Conservation (phyloP, 1,140 invertebrate genomes). For the Drosophila albomicans region DNA sequence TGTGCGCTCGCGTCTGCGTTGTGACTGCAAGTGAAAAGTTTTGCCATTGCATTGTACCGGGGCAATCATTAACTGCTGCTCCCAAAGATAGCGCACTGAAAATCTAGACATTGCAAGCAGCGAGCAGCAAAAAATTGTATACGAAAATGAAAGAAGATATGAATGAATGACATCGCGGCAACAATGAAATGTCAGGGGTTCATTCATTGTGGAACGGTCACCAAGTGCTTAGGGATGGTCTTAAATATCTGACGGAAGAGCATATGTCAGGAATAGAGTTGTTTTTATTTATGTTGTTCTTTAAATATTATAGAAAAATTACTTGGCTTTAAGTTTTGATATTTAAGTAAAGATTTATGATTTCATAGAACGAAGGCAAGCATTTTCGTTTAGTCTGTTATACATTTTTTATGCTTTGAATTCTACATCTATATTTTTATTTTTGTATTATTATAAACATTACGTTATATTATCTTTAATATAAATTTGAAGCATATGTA, state of each 20-base stretch:
- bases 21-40: conserved; percentile 64
- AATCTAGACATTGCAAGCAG: conserved; percentile 15
- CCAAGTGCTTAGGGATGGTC: neutral
- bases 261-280: neutral
- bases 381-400: too few species aligned
- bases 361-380: too few species aligned
- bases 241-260: neutral
- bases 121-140: neutral
- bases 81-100: conserved; percentile 37
- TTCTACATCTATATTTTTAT: too few species aligned
- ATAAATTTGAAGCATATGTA: too few species aligned
- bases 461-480: too few species aligned
- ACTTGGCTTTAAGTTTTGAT: too few species aligned
- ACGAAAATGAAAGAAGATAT: conserved; percentile 9
- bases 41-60: conserved; percentile 25
- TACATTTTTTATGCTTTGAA: too few species aligned
- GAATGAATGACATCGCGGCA: neutral
- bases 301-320: too few species aligned
- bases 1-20: conserved; percentile 3
- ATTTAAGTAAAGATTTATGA: too few species aligned
- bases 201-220: conserved; percentile 3
- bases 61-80: conserved; percentile 48
- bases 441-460: too few species aligned
- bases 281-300: too few species aligned
- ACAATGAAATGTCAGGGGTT: conserved; percentile 19